Base-by-base conservation (phyloP, 2,888 invertebrate species). In the Noctua janthina region DNA sequence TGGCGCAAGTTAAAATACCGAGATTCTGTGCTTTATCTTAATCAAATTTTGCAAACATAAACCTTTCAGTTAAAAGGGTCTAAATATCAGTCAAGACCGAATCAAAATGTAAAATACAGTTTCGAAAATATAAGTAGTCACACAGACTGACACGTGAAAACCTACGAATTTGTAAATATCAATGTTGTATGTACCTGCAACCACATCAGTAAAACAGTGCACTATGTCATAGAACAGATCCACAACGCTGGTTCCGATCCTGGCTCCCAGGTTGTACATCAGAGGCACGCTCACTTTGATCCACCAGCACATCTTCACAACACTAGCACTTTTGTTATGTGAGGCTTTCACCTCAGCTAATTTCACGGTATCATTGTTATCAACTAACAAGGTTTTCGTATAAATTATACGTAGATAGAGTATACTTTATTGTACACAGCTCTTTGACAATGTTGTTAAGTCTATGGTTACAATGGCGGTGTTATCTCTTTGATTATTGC, bases 261-360 rank as follows among this genome's bases (percentile, higher is more conserved):
- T 86, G 13, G 89, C 90, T 0, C 93, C 93, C 79, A 97, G 89
- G 87, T 96, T 97, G 76, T 92, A 92, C 85, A 95, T 89, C 10
- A 97, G 86, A 0, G 96, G 96, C 0, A 96, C 94, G 72, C 95
- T 95, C 89, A 97, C 92, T 91, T 94, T 94, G 2, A 96, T 72
- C 93, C 95, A 96, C 96, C 96, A 97, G 80, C 97, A 97, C 97
- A 97, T 97, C 86, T 49, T 91, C 75, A 84, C 81, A 73, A 49
- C 64, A 78, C 76, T 69, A 64, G 0, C 75, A 83, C 23, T 64
- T 59, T 49, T 7, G 43, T 10, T 39, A 23, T 39, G 59, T 3
- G n/a, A 29, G 49, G 54, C 71, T 62, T 71, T 85, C 35, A 76
- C 43, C 67, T 66, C 46, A 51, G 5, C 6, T 10, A 69, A 77